Conservation (phyloP, 2,113 vertebrate genomes). For the Rhagologus leucostigma region DNA sequence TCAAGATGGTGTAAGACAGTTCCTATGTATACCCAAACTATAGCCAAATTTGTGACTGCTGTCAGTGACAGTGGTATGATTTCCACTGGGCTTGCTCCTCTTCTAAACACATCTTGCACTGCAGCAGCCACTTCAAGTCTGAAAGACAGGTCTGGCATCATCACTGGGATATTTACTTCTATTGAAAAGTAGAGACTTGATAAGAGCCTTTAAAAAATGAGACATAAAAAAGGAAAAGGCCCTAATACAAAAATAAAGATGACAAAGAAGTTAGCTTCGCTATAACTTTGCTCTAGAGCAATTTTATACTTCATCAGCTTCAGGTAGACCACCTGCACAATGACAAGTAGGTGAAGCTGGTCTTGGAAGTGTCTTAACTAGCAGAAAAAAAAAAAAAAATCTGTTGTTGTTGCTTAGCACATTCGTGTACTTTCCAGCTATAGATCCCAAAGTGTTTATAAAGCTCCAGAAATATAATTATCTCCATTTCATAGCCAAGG, state of each 20-base stretch:
- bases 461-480: conserved; percentile 43
- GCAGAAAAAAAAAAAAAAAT: neutral
- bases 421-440: neutral
- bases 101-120: neutral
- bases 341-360: neutral
- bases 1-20: neutral
- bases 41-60: neutral
- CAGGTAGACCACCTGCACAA: neutral
- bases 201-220: neutral
- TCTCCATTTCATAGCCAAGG: conserved; percentile 24
- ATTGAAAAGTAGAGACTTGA: neutral
- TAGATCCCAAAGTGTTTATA: conserved; percentile 50
- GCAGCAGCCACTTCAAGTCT: neutral
- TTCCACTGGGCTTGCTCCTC: neutral
- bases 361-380: neutral
- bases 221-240: neutral
- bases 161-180: neutral
- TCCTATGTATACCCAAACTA: neutral
- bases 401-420: neutral
- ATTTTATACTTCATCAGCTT: neutral
- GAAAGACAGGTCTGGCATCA: neutral
- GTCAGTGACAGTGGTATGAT: neutral
- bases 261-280: neutral
- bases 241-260: neutral
- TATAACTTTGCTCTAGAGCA: neutral